These are phyloP conservation scores for Lordiphosa andalusiaca DNA, from an alignment of 2,888 invertebrate genomes.

Conservation along the genomic window DNA sequence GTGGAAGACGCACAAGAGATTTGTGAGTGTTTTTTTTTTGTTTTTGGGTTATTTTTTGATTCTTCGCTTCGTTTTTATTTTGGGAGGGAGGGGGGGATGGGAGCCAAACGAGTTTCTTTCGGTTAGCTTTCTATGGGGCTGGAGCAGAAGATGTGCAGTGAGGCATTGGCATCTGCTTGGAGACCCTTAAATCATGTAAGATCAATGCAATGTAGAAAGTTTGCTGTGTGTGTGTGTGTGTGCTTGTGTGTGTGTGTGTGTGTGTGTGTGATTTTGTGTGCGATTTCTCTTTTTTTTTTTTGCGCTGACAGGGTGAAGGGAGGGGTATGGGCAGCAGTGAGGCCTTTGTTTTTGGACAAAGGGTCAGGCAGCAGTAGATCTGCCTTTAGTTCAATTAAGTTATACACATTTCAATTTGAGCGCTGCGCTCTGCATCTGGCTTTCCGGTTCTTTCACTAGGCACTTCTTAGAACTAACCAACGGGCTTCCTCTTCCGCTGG, in stretches of 20 bases:
- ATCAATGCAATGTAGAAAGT: slow-evolving; percentile 42
- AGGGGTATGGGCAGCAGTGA: no score
- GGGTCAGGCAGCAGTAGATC: no score
- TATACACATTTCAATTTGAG: no score
- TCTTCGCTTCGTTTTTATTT: slow-evolving; percentile 16
- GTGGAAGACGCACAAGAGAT: no score
- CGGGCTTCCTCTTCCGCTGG: no score
- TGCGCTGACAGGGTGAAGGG: neutral
- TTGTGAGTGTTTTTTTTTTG: slow-evolving; percentile 1
- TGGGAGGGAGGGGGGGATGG: slow-evolving; percentile 7
- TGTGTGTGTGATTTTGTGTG: slow-evolving; percentile 16
- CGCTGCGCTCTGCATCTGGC: no score
- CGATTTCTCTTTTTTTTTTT: slow-evolving; percentile 57
- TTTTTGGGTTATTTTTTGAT: neutral
- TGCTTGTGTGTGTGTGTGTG: slow-evolving; percentile 2
- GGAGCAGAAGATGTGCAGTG: neutral
- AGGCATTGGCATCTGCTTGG: neutral
- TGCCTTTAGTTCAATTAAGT: no score
- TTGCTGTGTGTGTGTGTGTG: slow-evolving; percentile 16
- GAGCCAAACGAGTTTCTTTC: slow-evolving; percentile 58
- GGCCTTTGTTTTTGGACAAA: no score
- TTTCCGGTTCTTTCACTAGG: no score
- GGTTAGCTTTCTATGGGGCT: slow-evolving; percentile 40
- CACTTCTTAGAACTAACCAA: no score
- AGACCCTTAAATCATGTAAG: slow-evolving; percentile 36